These are phyloP conservation scores for Eulacestoma nigropectus DNA, from an alignment of 2,113 vertebrate species.

Conservation along the genomic window DNA sequence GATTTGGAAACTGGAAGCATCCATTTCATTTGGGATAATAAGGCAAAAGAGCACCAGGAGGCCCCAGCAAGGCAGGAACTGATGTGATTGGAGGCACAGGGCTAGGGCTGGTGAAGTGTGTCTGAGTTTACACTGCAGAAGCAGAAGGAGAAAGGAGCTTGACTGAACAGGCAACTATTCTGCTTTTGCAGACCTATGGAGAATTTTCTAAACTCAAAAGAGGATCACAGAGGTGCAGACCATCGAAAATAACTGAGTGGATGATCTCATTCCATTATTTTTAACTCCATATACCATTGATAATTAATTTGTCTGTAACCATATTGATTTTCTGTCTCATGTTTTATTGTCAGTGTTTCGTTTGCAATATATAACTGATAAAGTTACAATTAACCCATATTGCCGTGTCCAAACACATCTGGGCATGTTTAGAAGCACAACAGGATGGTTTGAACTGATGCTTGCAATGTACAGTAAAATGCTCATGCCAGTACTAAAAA, in stretches of 20 bases:
- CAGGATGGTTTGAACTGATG: neutral
- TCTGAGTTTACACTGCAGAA: neutral
- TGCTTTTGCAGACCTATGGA: neutral
- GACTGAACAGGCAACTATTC: neutral
- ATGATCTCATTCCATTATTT: constrained; percentile 72
- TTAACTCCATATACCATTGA: constrained; percentile 67
- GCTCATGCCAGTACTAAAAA: neutral
- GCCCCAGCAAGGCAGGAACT: neutral
- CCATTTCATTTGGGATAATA: neutral
- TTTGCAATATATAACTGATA: constrained; percentile 53
- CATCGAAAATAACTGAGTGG: constrained; percentile 57
- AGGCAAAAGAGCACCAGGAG: neutral
- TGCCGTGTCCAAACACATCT: constrained; percentile 6
- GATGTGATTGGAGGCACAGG: neutral
- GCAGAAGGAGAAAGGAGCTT: neutral
- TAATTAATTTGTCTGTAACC: constrained; percentile 76
- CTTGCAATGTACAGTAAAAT: neutral
- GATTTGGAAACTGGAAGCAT: neutral
- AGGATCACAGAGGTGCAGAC: neutral
- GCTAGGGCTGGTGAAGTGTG: neutral
- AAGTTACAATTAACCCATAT: constrained; percentile 47
- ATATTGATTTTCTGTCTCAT: constrained; percentile 69
- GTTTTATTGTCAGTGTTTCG: constrained; percentile 65
- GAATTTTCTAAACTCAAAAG: constrained; percentile 14
- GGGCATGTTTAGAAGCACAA: neutral